Conservation (phyloP, 2,797 vertebrate genomes). For the Enteromius trimaculatus region DNA sequence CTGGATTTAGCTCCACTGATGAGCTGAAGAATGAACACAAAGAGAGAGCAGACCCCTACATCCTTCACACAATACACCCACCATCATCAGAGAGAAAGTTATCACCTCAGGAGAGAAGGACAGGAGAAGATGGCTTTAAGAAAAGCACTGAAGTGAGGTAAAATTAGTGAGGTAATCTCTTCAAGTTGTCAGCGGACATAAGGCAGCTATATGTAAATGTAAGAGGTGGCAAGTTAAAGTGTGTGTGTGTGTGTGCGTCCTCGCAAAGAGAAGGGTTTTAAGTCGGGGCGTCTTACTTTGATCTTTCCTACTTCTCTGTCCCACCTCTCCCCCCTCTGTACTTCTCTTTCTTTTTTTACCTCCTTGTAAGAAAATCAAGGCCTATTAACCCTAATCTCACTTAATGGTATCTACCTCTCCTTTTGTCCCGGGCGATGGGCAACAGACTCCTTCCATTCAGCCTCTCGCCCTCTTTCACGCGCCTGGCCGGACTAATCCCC, state of each 20-base stretch:
- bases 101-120: constrained; percentile 50
- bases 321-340: constrained; percentile 59
- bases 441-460: constrained; percentile 93
- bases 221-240: constrained; percentile 74
- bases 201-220: constrained; percentile 99
- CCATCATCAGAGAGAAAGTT: constrained; percentile 67
- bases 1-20: constrained; percentile 71
- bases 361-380: constrained; percentile 92
- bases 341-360: constrained; percentile 71
- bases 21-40: constrained; percentile 77
- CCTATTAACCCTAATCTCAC: constrained; percentile 98
- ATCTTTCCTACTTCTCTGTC: constrained; percentile 82
- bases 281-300: constrained; percentile 87
- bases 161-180: constrained; percentile 86
- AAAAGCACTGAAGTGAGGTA: constrained; percentile 55
- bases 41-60: constrained; percentile 74
- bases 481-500: constrained; percentile 88
- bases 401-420: constrained; percentile 94
- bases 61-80: constrained; percentile 52
- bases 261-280: constrained; percentile 81
- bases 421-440: constrained; percentile 91
- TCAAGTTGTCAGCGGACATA: constrained; percentile 77
- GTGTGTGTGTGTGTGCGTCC: constrained; percentile 41
- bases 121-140: constrained; percentile 32
- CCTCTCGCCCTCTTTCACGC: constrained; percentile 88